Base-by-base conservation (phyloP, 2,888 invertebrate genomes). In the Amaurobius ferox region DNA sequence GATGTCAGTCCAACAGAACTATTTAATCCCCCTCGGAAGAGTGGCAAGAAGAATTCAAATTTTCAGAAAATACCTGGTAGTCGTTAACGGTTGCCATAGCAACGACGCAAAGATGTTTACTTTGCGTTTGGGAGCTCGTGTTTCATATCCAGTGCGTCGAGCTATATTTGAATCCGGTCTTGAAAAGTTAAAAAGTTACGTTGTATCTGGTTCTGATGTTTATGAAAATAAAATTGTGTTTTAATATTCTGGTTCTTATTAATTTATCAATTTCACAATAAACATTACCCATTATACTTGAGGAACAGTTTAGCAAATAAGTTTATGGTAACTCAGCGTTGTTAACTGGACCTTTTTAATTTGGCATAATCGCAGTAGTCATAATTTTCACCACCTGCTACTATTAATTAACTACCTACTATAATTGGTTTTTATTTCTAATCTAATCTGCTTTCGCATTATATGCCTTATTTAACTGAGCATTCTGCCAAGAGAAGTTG, bases 121-220 rank as follows among this genome's bases (percentile, higher is more conserved):
- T n/a, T 55, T 29, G 35, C 39, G n/a, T n/a, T 73, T 73, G 67
- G 23, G 67, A 23, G 61, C 67, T 80, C 80, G 16, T 55, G 73
- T 80, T 80, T 72, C 67, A 68, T 80, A 67, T 67, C 68, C 55
- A 66, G 68, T 80, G 73, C n/a, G n/a, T 80, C 67, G 61, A 61
- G 23, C 29, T n/a, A 23, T 66, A 48, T 32, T 32, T 23, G 67
- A 66, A 64, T 73, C 61, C 29, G 35, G 35, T 67, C 55, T 80
- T 72, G 39, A 48, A 67, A 19, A 23, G 1, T 16, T 55, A 1
- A 55, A 55, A 16, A 9, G 16, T 44, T 55, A 3, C 23, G 23
- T 55, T 55, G 19, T 55, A 23, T 11, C 5, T 6, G 23, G 5
- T 55, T 55, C 55, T 1, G 1, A 23, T 44, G 44, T 44, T 16